Conservation (phyloP, 2,113 vertebrate genomes). For the Vanacampus margaritifer region DNA sequence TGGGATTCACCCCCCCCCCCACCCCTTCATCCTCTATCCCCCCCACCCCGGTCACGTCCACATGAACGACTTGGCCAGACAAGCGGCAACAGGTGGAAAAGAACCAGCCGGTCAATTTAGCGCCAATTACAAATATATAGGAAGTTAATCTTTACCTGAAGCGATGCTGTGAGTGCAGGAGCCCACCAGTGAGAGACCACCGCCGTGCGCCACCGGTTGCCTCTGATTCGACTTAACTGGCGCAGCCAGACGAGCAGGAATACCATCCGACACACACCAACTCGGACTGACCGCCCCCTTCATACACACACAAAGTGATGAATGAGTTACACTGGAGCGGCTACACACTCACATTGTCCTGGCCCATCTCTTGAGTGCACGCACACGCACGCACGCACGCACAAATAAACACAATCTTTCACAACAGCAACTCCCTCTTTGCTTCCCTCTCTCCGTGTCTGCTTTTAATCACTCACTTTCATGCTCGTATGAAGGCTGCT, state of each 20-base stretch:
- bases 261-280: slow-evolving; percentile 53
- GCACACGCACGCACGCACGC: slow-evolving; percentile 19
- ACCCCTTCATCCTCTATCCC: neutral
- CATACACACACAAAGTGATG: slow-evolving; percentile 39
- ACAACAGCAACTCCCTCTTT: slow-evolving; percentile 34
- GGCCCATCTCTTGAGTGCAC: slow-evolving; percentile 23
- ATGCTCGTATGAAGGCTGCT: slow-evolving; percentile 1
- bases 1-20: neutral
- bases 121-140: neutral
- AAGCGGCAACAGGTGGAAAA: slow-evolving; percentile 37
- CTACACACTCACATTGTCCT: slow-evolving; percentile 37
- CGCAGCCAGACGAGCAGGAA: slow-evolving; percentile 60
- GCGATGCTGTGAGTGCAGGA: neutral
- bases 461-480: slow-evolving; percentile 40
- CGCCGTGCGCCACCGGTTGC: slow-evolving; percentile 46
- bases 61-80: slow-evolving; percentile 38
- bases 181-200: slow-evolving; percentile 43
- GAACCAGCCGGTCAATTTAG: neutral
- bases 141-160: slow-evolving; percentile 7
- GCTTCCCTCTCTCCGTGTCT: slow-evolving; percentile 2
- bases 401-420: slow-evolving; percentile 43
- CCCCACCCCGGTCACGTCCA: slow-evolving; percentile 23
- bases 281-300: slow-evolving; percentile 9
- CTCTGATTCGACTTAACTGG: slow-evolving; percentile 63
- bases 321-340: slow-evolving; percentile 42